A percentile compares a stretch with the other conserved stretches of the same genome.
These are phyloP conservation scores for Spilogale gracilis DNA, from an alignment of 2,113 vertebrate genomes.

Conservation along the genomic window DNA sequence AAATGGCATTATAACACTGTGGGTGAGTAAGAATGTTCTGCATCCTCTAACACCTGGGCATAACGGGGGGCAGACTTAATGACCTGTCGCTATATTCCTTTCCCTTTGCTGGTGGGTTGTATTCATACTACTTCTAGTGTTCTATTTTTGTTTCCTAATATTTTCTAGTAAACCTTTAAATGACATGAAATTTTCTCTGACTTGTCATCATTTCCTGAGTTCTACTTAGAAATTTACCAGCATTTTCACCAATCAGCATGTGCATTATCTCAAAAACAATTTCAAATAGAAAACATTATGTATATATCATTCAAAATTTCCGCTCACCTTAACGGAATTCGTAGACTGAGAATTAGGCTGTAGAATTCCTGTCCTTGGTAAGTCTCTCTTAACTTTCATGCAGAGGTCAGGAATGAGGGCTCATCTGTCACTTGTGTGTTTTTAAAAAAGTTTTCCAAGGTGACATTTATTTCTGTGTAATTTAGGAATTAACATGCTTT, in stretches of 20 bases:
- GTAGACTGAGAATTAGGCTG: background rate
- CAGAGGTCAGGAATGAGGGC: background rate
- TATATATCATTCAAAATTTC: too few species aligned
- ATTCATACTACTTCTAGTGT: background rate
- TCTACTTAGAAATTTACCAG: background rate
- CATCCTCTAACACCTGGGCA: constrained; percentile 54
- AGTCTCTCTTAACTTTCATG: background rate
- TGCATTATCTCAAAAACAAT: background rate
- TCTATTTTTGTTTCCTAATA: background rate
- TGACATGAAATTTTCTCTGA: background rate
- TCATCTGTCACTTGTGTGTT: background rate
- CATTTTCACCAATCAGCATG: background rate
- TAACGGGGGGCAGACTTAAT: background rate
- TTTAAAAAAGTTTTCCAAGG: background rate
- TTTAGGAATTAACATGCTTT: background rate
- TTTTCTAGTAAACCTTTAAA: constrained; percentile 23
- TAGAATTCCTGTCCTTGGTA: background rate
- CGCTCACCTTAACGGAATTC: background rate
- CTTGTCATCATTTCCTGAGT: background rate
- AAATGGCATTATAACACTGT: background rate
- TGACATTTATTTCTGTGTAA: background rate
- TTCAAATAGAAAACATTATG: background rate
- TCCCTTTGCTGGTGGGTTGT: background rate
- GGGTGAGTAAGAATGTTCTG: background rate
- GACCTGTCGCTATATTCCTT: background rate